Evolutionary conservation across 2,113 vertebrate genomes (phyloP).

Genomic region (Indicator maculatus): DNA sequence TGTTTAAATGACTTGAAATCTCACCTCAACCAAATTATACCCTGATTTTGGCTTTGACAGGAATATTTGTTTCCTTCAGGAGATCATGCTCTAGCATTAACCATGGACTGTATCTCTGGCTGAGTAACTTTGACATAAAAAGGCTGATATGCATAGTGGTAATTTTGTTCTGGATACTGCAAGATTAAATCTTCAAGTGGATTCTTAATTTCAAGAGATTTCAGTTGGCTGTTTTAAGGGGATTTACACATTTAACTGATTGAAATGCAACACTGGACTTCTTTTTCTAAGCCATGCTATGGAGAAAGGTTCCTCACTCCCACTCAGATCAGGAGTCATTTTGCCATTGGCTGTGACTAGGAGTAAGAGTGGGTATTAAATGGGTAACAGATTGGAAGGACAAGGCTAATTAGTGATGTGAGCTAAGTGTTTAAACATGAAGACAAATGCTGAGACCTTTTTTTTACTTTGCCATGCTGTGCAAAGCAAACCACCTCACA

Average conservation of each 20-base stretch:
- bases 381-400: neutral
- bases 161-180: neutral
- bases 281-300: neutral
- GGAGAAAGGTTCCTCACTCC: neutral
- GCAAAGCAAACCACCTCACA: neutral
- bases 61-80: neutral
- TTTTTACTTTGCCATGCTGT: neutral
- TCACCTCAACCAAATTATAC: neutral
- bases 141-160: neutral
- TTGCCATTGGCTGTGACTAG: neutral
- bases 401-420: neutral
- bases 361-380: neutral
- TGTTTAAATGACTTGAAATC: neutral
- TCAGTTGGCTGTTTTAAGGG: neutral
- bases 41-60: neutral
- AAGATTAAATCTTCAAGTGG: neutral
- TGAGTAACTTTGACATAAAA: neutral
- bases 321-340: neutral
- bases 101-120: neutral
- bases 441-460: slow-evolving; percentile 14
- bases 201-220: neutral
- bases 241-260: neutral
- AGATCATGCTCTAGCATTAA: neutral
- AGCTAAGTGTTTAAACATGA: slow-evolving; percentile 13
- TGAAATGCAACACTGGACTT: neutral